phyloP scores from a whole-genome alignment of 2,113 vertebrate genomes.

The Pachycephala philippinensis region DNA sequence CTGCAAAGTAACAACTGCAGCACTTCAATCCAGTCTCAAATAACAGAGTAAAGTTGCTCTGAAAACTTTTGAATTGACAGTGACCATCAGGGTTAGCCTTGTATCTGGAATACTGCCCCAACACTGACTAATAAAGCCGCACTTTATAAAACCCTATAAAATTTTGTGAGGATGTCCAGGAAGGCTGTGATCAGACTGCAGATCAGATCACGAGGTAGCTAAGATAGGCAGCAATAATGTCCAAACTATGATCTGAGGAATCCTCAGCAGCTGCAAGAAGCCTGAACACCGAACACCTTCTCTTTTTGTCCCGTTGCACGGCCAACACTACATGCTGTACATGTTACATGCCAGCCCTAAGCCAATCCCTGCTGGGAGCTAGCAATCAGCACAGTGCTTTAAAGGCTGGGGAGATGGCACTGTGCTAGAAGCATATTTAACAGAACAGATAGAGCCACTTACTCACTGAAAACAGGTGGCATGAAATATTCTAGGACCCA shows the following conservation, averaged over 20 bases:
- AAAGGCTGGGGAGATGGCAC: background rate
- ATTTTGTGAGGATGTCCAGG: background rate
- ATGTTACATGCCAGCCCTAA: background rate
- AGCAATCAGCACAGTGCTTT: background rate
- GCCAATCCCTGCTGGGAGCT: background rate
- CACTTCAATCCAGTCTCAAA: background rate
- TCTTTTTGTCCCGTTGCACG: background rate
- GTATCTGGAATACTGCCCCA: background rate
- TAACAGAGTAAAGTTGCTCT: background rate
- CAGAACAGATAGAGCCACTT: background rate
- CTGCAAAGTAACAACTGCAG: background rate
- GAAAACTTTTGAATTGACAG: background rate
- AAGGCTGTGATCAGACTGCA: background rate
- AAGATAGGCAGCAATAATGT: background rate
- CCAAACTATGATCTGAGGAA: background rate
- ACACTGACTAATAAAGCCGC: background rate
- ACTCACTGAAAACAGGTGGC: background rate
- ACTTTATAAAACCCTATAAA: background rate
- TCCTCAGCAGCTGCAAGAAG: background rate
- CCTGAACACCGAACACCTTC: background rate
- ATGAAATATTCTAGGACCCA: background rate
- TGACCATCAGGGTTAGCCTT: background rate
- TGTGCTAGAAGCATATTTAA: background rate
- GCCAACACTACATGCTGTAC: background rate
- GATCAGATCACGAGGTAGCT: background rate